Evolutionary conservation across 64 coral and sea anemone species (phyloP).

Genomic region (Anthopleura sola): DNA sequence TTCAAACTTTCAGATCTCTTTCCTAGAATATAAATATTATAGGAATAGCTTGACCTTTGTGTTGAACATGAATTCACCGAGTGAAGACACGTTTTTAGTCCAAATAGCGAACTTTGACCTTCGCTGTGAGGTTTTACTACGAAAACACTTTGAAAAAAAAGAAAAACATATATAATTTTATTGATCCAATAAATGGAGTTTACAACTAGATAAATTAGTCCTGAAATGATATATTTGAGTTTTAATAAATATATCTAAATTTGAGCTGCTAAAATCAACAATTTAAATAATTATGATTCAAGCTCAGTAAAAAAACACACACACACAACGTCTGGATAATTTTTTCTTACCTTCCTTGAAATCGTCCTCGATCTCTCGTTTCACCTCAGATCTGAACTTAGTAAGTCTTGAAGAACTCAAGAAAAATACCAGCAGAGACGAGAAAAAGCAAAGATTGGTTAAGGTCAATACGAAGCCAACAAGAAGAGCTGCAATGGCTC

Average conservation of each 20-base stretch:
- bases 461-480: conserved; percentile 88
- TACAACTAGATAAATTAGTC: too few relatives aligned
- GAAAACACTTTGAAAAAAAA: neutral
- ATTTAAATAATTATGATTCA: too few relatives aligned
- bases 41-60: neutral
- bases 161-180: neutral
- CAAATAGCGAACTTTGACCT: neutral
- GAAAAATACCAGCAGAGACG: conserved; percentile 71
- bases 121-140: neutral
- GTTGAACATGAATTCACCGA: neutral
- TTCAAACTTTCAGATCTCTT: neutral
- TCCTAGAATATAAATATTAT: neutral
- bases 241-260: too few relatives aligned
- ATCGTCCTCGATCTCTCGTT: conserved; percentile 88
- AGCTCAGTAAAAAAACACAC: too few relatives aligned
- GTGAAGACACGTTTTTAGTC: neutral
- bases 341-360: conserved; percentile 80
- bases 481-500: conserved; percentile 70
- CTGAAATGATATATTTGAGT: too few relatives aligned
- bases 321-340: neutral
- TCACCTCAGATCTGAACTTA: conserved; percentile 82
- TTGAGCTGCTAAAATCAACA: neutral
- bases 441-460: conserved; percentile 90
- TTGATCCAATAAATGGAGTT: too few relatives aligned
- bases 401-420: conserved; percentile 76